A percentile compares a stretch with the other conserved stretches of the same genome.
phyloP scores from a whole-genome alignment of 2,888 invertebrate genomes.

The Leucophenga maculata region DNA sequence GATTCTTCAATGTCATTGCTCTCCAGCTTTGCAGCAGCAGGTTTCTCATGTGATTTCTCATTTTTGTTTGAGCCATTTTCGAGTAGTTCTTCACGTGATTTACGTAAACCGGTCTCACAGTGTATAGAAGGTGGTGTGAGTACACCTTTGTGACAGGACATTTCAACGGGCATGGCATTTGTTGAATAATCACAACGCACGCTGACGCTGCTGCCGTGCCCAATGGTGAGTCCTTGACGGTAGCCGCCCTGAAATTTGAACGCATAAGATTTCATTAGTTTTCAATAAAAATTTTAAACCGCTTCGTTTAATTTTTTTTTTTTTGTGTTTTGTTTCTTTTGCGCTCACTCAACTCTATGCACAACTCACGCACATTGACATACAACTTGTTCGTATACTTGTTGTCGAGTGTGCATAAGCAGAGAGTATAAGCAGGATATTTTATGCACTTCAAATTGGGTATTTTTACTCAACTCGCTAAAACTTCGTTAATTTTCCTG shows the following conservation, averaged over 20 bases:
- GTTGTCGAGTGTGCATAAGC: no score
- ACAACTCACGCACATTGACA: no score
- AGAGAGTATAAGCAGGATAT: no score
- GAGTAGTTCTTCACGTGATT: slow-evolving; percentile 66
- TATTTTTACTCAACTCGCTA: no score
- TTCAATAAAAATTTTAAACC: background rate
- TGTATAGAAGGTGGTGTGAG: slow-evolving; percentile 67
- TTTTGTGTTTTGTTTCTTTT: no score
- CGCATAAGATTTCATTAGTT: background rate
- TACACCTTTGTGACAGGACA: slow-evolving; percentile 68
- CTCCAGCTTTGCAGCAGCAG: slow-evolving; percentile 40
- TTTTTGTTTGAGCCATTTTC: slow-evolving; percentile 42
- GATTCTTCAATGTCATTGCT: slow-evolving; percentile 59
- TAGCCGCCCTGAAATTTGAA: slow-evolving; percentile 77
- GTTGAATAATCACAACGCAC: slow-evolving; percentile 78
- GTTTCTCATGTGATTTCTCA: slow-evolving; percentile 43
- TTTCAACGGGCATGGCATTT: slow-evolving; percentile 73
- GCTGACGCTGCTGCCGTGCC: slow-evolving; percentile 84
- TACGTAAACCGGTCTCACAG: slow-evolving; percentile 68
- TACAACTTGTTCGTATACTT: no score
- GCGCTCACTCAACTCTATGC: no score
- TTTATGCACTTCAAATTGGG: no score
- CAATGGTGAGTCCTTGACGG: slow-evolving; percentile 84
- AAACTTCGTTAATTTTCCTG: background rate
- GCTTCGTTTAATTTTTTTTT: no score